Conservation (phyloP, 2,113 vertebrate genomes). For the Petrocephalus zakoni region DNA sequence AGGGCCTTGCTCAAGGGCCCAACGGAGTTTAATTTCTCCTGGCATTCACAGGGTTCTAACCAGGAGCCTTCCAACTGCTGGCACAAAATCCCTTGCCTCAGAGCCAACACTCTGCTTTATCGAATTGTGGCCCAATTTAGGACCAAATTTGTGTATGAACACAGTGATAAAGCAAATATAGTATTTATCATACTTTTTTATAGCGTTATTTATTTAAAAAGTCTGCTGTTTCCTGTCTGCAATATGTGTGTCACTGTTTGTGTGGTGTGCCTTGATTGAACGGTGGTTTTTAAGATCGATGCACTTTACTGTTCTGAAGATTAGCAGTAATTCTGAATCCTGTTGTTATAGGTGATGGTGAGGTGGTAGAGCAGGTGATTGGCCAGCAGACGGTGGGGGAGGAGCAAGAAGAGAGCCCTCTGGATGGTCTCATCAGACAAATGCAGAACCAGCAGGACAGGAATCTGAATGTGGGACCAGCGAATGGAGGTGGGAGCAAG, state of each 20-base stretch:
- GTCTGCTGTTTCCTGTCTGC: not conserved
- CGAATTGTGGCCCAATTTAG: not conserved
- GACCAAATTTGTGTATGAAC: not conserved
- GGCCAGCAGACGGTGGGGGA: slow-evolving; percentile 83
- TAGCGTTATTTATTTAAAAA: too few relatives aligned
- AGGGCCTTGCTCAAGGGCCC: too few relatives aligned
- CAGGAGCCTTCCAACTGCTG: too few relatives aligned
- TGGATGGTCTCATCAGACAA: slow-evolving; percentile 88
- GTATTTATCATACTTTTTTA: too few relatives aligned
- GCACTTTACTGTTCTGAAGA: not conserved
- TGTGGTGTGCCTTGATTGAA: not conserved
- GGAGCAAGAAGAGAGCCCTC: slow-evolving; percentile 76
- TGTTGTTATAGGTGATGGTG: slow-evolving; percentile 78
- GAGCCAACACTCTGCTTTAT: not conserved
- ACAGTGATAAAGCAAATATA: not conserved
- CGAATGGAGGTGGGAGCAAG: slow-evolving; percentile 33
- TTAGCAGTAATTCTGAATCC: not conserved
- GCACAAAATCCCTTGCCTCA: too few relatives aligned
- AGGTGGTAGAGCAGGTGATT: slow-evolving; percentile 94
- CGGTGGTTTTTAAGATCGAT: not conserved
- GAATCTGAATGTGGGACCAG: slow-evolving; percentile 41
- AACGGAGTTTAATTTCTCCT: too few relatives aligned
- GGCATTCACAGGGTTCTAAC: too few relatives aligned
- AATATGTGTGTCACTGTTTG: not conserved
- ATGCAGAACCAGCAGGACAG: slow-evolving; percentile 84